Percentiles rank a stretch among this genome's conserved stretches.
phyloP scores from a whole-genome alignment of 2,888 invertebrate species.

The Pterobdella sp. region DNA sequence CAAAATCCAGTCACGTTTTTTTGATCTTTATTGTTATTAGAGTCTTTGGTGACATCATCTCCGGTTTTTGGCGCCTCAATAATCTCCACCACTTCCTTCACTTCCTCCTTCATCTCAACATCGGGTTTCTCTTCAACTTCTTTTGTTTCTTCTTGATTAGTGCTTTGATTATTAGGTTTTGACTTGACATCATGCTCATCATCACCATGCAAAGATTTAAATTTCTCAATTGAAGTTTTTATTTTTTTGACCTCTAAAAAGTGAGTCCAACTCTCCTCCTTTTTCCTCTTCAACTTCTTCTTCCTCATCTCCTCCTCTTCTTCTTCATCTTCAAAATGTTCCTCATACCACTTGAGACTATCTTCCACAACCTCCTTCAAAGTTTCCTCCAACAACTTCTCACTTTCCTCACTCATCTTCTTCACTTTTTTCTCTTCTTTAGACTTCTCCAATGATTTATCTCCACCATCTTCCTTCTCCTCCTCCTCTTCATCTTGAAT shows the following conservation, averaged over 20 bases:
- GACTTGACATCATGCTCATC: constrained; percentile 18
- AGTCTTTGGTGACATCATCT: neutral
- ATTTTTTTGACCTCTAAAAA: constrained; percentile 9
- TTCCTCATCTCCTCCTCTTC: neutral
- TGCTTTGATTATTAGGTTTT: neutral
- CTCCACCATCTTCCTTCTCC: neutral
- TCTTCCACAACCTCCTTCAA: neutral
- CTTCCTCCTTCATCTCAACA: constrained; percentile 2
- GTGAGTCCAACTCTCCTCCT: constrained; percentile 6
- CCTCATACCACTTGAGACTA: constrained; percentile 17
- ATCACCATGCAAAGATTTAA: constrained; percentile 13
- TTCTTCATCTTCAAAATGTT: constrained; percentile 10
- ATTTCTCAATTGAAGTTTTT: constrained; percentile 8
- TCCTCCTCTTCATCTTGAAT: neutral
- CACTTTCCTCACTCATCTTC: neutral
- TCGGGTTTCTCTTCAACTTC: neutral
- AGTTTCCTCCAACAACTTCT: constrained; percentile 7
- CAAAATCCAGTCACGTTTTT: neutral
- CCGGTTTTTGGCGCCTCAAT: neutral
- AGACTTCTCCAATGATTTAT: too few species aligned
- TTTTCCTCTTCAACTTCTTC: constrained; percentile 14
- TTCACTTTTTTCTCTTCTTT: neutral
- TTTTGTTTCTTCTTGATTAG: neutral
- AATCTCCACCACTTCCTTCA: neutral
- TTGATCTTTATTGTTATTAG: neutral